Base-by-base conservation (phyloP, 53 echinoderm and acorn worm genomes). In the Echinarachnius parma region DNA sequence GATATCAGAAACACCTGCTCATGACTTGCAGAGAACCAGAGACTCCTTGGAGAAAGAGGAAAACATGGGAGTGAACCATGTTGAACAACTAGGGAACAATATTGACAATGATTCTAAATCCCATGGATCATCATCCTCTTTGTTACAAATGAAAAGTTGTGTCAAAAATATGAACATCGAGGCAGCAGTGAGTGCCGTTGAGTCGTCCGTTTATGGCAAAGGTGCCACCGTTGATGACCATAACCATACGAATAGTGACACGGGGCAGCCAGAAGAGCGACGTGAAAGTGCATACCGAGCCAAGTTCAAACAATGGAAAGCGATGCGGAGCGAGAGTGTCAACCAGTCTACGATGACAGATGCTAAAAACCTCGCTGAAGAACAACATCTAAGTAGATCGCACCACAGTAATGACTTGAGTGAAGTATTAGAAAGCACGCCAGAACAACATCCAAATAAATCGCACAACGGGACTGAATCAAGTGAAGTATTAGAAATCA, bases 111-210 rank as follows among this genome's bases (percentile, higher is more conserved):
- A 39, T 39, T 39, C 42, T 7, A 5, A 39, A 39, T 9, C 42
- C n/a, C n/a, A n/a, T n/a, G n/a, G n/a, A n/a, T n/a, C n/a, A n/a
- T n/a, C n/a, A n/a, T n/a, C n/a, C n/a, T n/a, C n/a, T n/a, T n/a
- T n/a, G n/a, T n/a, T n/a, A n/a, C n/a, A n/a, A n/a, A n/a, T n/a
- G 81, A 80, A 78, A 23, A 53, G 48, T 48, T 61, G 75, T 48
- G 57, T 84, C 44, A 77, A 84, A 54, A 59, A 64, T 10, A 70
- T 89, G 42, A 81, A 89, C 55, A 81, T 89, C 50, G 81, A 71
- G 74, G 85, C 79, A 18, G 89, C 82, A 56, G 65, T 89, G n/a
- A 78, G 78, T 22, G 62, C 85, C 25, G 85, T 89, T 2, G 89
- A 85, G 59, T 85, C 89, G 15, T 77, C 81, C 29, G 55, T 85